Conservation (phyloP, 2,797 vertebrate genomes). For the Alfaro cultratus region DNA sequence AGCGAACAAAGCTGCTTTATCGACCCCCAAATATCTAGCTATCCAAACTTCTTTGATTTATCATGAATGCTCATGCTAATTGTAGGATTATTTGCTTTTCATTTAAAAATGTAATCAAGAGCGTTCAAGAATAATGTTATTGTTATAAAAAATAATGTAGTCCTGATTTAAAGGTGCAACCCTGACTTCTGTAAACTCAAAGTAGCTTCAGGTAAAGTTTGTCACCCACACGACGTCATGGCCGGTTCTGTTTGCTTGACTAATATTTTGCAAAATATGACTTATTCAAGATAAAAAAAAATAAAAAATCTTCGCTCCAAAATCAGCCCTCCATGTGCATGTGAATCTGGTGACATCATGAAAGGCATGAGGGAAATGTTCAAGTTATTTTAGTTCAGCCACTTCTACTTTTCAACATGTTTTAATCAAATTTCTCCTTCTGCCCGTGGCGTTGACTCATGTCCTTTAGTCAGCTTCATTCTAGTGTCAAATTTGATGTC, state of each 20-base stretch:
- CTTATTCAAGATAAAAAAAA: not conserved
- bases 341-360: not conserved
- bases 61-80: not conserved
- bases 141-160: not conserved
- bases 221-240: not conserved
- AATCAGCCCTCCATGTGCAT: not conserved
- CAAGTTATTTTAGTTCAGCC: not conserved
- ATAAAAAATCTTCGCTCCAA: not conserved
- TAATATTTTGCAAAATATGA: not conserved
- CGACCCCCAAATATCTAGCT: not conserved
- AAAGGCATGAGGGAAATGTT: not conserved
- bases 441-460: not conserved
- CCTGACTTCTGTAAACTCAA: not conserved
- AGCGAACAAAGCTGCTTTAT: constrained; percentile 77
- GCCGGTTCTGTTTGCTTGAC: not conserved
- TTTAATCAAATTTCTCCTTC: not conserved
- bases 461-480: not conserved
- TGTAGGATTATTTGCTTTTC: not conserved
- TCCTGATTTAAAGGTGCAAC: not conserved
- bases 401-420: not conserved
- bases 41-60: not conserved
- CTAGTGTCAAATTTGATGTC: not conserved
- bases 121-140: not conserved
- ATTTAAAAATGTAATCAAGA: not conserved
- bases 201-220: not conserved